Evolutionary conservation across 2,888 invertebrate species (phyloP), one percentile per base, ranked within the genome.

Genomic region (Hermodice carunculata): DNA sequence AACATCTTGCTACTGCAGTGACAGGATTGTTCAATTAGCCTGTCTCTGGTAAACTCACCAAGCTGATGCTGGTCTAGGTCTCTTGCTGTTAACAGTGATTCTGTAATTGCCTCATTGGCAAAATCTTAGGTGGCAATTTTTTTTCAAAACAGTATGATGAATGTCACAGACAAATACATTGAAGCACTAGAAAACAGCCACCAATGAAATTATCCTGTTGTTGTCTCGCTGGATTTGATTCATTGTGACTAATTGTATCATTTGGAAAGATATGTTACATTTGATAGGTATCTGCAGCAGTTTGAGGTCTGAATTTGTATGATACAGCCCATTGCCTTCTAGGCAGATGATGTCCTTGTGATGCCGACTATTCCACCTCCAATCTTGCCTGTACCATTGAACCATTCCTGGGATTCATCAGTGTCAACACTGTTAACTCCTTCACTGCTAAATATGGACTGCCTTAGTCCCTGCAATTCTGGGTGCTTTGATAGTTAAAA

Each of bases 221-320:
- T 14, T 37, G 37, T 14, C 37, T 8, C 11, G 11, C 14, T 14
- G 11, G 8, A 37, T 37, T 37, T 37, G 26, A 22, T 49, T 49
- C 49, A 49, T 26, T 49, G 49, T 49, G 49, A 8, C n/a, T n/a
- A n/a, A n/a, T 8, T 17, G 4, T n/a, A n/a, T 49, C 49, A 49
- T 8, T 28, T 26, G 26, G 22, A 26, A 4, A n/a, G 24, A 49
- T 6, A 3, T 19, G 4, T 22, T 26, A 49, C 28, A 49, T 4
- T 2, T 49, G 24, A 6, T 28, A n/a, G 6, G 3, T 49, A n/a
- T 49, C 49, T n/a, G n/a, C n/a, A 2, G 5, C 19, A 19, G 26
- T 11, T 1, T 49, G 49, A 24, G 49, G n/a, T 49, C 49, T 49
- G n/a, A 49, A 28, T 6, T 49, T 49, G 24, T 26, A 49, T 11